phyloP scores from a whole-genome alignment of 2,797 vertebrate species.

The Alcedo atthis region DNA sequence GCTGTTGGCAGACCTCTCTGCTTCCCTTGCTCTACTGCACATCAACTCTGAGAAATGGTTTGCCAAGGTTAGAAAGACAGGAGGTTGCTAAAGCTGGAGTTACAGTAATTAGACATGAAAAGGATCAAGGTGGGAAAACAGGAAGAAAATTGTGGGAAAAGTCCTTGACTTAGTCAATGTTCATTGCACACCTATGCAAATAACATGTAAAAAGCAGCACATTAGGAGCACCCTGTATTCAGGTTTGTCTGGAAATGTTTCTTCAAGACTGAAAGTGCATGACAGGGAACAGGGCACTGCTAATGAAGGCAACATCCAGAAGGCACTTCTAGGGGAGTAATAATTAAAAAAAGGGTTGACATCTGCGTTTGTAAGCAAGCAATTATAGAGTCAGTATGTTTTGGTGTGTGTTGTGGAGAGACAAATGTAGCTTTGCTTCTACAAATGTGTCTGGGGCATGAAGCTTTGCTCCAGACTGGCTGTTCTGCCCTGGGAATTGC shows the following conservation, averaged over 20 bases:
- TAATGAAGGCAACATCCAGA: slow-evolving; percentile 47
- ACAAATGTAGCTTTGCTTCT: neutral
- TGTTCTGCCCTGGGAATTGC: neutral
- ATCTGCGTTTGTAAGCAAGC: neutral
- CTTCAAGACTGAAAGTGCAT: slow-evolving; percentile 58
- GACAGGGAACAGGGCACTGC: slow-evolving; percentile 19
- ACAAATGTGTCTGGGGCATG: neutral
- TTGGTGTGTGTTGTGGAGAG: neutral
- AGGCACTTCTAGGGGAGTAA: slow-evolving; percentile 48
- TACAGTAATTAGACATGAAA: neutral
- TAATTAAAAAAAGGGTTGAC: neutral
- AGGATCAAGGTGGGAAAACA: neutral
- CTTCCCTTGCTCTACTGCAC: neutral
- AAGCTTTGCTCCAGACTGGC: neutral
- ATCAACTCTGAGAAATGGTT: neutral
- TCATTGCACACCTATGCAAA: slow-evolving; percentile 21
- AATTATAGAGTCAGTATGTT: neutral
- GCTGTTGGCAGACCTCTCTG: neutral
- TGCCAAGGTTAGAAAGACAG: neutral
- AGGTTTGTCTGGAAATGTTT: slow-evolving; percentile 48
- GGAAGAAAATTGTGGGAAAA: neutral
- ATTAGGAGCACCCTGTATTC: neutral
- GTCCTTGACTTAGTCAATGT: neutral
- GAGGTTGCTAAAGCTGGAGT: neutral
- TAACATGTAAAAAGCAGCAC: neutral